Evolutionary conservation across 37 sponge, comb jelly and placozoan species (phyloP).

Genomic region (Chondrosia reniformis): DNA sequence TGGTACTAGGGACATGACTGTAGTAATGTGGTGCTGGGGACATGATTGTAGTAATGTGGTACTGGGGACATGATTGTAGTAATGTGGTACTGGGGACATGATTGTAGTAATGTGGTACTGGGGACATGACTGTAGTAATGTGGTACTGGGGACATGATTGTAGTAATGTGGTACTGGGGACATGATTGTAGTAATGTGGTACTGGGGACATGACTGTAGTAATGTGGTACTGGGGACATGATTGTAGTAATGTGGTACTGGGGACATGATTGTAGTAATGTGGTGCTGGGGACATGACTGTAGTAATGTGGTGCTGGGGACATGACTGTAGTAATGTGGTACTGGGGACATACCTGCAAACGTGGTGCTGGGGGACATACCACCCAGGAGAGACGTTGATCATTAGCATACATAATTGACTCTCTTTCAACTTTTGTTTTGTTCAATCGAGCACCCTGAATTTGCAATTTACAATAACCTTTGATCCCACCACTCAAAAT

Average conservation of each 20-base stretch:
- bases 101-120: not conserved
- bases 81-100: too few relatives aligned
- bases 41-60: not conserved
- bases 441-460: slow-evolving; percentile 59
- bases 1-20: not conserved
- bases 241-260: too few relatives aligned
- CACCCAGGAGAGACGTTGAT: slow-evolving; percentile 71
- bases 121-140: not conserved
- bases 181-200: not conserved
- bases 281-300: not conserved
- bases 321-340: not conserved
- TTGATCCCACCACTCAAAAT: slow-evolving; percentile 41
- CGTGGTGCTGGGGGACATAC: slow-evolving; percentile 66
- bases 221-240: not conserved
- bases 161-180: too few relatives aligned
- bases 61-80: not conserved
- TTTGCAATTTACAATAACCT: slow-evolving; percentile 39
- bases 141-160: not conserved
- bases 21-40: not conserved
- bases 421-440: slow-evolving; percentile 40
- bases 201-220: not conserved
- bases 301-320: not conserved
- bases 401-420: slow-evolving; percentile 45
- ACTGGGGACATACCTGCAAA: slow-evolving; percentile 61
- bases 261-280: not conserved